phyloP scores from a whole-genome alignment of 2,888 invertebrate species.

The Meiosimyza platycephala region DNA sequence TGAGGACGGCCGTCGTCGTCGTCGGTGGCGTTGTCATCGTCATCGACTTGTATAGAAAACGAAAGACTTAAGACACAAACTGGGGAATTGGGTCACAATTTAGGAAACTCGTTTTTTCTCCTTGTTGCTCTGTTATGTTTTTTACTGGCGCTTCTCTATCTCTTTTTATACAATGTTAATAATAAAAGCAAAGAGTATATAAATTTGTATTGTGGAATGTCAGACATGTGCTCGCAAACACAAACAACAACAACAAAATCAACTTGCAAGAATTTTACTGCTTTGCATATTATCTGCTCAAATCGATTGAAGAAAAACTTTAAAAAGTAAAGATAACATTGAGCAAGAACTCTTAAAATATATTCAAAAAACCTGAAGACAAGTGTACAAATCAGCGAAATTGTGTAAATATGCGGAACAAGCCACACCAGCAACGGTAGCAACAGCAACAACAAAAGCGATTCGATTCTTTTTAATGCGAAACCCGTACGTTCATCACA shows the following conservation, averaged over 20 bases:
- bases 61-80: conserved; percentile 46
- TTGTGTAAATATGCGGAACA: conserved; percentile 26
- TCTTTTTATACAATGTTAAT: neutral
- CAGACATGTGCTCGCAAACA: neutral
- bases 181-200: conserved; percentile 1
- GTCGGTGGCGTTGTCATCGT: conserved; percentile 30
- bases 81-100: conserved; percentile 66
- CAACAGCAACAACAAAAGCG: neutral
- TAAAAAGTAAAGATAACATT: too few relatives aligned
- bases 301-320: too few relatives aligned
- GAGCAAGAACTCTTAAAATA: neutral
- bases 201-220: conserved; percentile 6
- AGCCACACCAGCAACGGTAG: conserved; percentile 9
- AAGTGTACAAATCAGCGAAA: conserved; percentile 16
- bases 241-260: conserved; percentile 16
- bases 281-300: neutral
- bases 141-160: neutral
- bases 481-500: neutral
- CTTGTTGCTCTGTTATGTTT: neutral
- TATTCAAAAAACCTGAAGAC: neutral
- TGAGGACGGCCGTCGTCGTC: neutral
- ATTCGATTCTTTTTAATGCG: neutral
- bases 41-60: conserved; percentile 45
- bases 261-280: conserved; percentile 2
- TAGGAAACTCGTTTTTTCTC: conserved; percentile 61